These are phyloP conservation scores for Trogon surrucura DNA, from an alignment of 2,113 vertebrate species.

Conservation along the genomic window DNA sequence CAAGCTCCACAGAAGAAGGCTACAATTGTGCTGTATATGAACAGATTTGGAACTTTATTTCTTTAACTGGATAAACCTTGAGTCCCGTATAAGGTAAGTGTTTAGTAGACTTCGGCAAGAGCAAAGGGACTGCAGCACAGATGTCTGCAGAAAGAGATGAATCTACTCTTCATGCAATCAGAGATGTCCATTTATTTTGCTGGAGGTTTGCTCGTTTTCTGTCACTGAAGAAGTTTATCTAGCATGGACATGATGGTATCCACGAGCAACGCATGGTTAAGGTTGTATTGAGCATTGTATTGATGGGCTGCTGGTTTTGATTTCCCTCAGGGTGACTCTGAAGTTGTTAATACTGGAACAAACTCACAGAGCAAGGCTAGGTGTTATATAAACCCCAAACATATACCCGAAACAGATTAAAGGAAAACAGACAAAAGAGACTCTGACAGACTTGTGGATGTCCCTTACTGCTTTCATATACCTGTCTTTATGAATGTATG, in stretches of 20 bases:
- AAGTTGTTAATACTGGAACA: not conserved
- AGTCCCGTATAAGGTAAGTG: not conserved
- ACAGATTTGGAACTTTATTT: not conserved
- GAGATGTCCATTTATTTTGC: not conserved
- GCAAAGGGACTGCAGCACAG: not conserved
- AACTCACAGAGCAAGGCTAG: not conserved
- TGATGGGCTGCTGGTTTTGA: not conserved
- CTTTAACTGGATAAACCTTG: not conserved
- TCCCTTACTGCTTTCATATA: not conserved
- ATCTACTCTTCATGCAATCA: not conserved
- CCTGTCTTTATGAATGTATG: not conserved
- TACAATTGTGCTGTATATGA: not conserved
- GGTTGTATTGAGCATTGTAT: not conserved
- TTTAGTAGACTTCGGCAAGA: not conserved
- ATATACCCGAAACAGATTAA: not conserved
- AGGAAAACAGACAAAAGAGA: not conserved
- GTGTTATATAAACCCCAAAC: not conserved
- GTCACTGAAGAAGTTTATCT: not conserved
- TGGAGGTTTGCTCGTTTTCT: not conserved
- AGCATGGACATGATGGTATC: not conserved
- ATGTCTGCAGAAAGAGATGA: not conserved
- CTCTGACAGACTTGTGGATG: not conserved
- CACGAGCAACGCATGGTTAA: not conserved
- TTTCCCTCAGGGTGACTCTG: not conserved
- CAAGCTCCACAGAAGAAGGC: not conserved